phyloP scores from a whole-genome alignment of 2,888 invertebrate genomes.

The Teleogryllus oceanicus region DNA sequence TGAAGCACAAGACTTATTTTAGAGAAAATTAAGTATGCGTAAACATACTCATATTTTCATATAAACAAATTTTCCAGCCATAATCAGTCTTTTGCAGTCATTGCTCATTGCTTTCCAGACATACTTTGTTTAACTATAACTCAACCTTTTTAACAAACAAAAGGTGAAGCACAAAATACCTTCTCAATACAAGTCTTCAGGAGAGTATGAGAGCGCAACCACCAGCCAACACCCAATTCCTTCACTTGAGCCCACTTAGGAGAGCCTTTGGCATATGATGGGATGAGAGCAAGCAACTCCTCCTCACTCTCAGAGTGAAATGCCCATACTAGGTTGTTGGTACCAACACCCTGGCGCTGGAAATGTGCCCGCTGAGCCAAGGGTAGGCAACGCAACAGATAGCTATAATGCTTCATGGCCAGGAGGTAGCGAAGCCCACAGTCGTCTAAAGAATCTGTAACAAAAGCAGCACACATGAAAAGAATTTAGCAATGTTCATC shows the following conservation, averaged over 20 bases:
- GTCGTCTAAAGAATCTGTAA: conserved; percentile 82
- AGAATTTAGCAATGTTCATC: conserved; percentile 26
- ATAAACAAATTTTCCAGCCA: too few species aligned
- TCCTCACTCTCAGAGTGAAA: conserved; percentile 98
- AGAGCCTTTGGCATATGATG: conserved; percentile 79
- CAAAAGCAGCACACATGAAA: conserved; percentile 19
- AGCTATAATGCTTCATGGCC: conserved; percentile 97
- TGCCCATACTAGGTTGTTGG: conserved; percentile 95
- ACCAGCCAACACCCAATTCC: conserved; percentile 94
- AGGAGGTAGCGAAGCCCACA: conserved; percentile 93
- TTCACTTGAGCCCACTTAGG: conserved; percentile 86
- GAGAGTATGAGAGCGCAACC: conserved; percentile 81
- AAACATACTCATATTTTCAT: too few species aligned
- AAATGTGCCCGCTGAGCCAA: conserved; percentile 80
- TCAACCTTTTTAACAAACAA: too few species aligned
- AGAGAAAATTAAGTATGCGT: too few species aligned
- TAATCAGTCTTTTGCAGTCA: too few species aligned
- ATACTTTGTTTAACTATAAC: too few species aligned
- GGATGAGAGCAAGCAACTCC: conserved; percentile 84
- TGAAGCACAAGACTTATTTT: too few species aligned
- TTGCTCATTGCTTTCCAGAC: too few species aligned
- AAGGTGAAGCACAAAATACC: conserved; percentile 43
- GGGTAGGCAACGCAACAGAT: conserved; percentile 88
- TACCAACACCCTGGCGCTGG: conserved; percentile 81
- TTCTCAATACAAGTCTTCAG: conserved; percentile 84